Percentiles rank a stretch among this genome's conserved stretches.
These are phyloP conservation scores for Ctenochaetus hawaiiensis DNA, from an alignment of 2,797 vertebrate genomes.

Conservation along the genomic window DNA sequence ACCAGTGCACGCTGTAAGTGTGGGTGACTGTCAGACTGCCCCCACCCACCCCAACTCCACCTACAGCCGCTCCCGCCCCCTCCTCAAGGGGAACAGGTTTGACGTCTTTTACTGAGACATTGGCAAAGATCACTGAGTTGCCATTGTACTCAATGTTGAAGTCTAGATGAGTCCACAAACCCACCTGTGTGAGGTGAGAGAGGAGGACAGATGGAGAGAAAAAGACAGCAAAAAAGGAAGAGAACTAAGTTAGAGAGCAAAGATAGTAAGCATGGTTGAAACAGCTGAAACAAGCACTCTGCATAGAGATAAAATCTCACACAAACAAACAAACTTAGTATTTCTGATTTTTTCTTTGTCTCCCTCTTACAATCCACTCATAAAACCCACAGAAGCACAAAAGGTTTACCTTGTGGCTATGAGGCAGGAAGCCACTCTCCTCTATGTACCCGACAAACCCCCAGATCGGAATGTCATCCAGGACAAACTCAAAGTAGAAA, in stretches of 20 bases:
- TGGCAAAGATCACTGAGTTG: conserved; percentile 91
- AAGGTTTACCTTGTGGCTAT: conserved; percentile 90
- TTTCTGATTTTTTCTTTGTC: background rate
- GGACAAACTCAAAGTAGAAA: conserved; percentile 95
- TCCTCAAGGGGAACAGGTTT: conserved; percentile 93
- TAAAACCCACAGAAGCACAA: background rate
- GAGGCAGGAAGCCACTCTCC: conserved; percentile 94
- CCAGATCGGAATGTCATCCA: conserved; percentile 93
- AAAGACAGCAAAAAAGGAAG: background rate
- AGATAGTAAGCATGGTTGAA: background rate
- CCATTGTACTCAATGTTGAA: conserved; percentile 94
- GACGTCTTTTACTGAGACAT: conserved; percentile 92
- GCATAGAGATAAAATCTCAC: background rate
- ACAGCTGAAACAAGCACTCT: conserved; percentile 7
- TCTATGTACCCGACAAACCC: conserved; percentile 96
- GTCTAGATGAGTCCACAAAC: conserved; percentile 93
- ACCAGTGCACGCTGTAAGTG: conserved; percentile 94
- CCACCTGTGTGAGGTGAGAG: conserved; percentile 79
- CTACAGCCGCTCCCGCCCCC: conserved; percentile 70
- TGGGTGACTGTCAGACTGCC: conserved; percentile 86
- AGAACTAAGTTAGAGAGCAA: background rate
- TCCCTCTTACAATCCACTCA: background rate
- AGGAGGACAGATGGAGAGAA: too few species aligned
- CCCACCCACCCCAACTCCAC: conserved; percentile 79
- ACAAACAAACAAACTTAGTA: background rate